Conservation (phyloP, 2,888 invertebrate genomes). For the Maniola hyperantus region DNA sequence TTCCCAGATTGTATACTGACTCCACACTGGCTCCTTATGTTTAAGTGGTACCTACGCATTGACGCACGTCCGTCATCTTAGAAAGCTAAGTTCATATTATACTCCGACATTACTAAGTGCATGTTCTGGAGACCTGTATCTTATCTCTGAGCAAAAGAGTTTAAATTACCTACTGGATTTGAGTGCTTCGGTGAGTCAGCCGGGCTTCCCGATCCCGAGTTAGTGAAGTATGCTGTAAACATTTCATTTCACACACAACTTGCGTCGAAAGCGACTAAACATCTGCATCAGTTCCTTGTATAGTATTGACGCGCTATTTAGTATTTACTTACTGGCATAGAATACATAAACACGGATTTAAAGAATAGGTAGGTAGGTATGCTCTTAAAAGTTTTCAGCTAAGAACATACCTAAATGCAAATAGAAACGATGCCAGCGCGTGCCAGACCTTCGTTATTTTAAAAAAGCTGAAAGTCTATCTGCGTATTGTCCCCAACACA, state of each 20-base stretch:
- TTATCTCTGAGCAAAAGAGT: conserved; percentile 1
- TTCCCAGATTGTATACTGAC: not conserved
- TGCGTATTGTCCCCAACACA: no score
- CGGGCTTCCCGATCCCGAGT: conserved; percentile 30
- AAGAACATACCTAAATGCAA: no score
- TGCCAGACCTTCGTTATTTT: no score
- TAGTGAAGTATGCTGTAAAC: conserved; percentile 20
- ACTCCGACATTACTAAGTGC: not conserved
- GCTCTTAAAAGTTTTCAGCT: no score
- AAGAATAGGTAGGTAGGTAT: no score
- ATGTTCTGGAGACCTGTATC: not conserved
- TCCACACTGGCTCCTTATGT: not conserved
- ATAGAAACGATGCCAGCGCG: no score
- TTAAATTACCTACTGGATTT: not conserved
- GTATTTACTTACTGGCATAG: not conserved
- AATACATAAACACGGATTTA: no score
- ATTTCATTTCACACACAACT: conserved; percentile 23
- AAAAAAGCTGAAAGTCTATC: no score
- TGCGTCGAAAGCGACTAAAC: conserved; percentile 15
- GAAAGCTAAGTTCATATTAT: conserved; percentile 5
- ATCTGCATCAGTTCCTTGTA: conserved; percentile 6
- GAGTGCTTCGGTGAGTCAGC: conserved; percentile 17
- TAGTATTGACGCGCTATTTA: not conserved
- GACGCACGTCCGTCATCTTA: conserved; percentile 12
- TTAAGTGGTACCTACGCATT: not conserved